These are phyloP conservation scores for Anorthoa munda DNA, from an alignment of 2,888 invertebrate species.

Conservation along the genomic window DNA sequence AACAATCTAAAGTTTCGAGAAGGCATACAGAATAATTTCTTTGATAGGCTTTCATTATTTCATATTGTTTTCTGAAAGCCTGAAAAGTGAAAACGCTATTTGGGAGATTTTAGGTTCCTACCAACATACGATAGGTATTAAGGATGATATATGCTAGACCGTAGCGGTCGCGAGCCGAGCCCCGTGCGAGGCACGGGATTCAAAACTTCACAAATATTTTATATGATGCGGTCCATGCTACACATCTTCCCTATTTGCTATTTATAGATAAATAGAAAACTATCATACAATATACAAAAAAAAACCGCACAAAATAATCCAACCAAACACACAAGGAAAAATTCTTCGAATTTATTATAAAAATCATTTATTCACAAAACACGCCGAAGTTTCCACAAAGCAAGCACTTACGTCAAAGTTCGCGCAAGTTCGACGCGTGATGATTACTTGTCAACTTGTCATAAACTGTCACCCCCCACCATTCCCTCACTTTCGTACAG, in stretches of 20 bases:
- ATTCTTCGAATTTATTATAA: slow-evolving; percentile 39
- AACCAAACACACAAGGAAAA: slow-evolving; percentile 14
- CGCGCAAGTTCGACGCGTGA: slow-evolving; percentile 78
- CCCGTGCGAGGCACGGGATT: no score
- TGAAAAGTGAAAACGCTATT: not conserved
- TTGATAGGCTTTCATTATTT: not conserved
- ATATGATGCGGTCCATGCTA: no score
- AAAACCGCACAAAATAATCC: not conserved
- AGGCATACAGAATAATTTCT: not conserved
- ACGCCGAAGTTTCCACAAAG: slow-evolving; percentile 63
- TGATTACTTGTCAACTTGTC: slow-evolving; percentile 85
- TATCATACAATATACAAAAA: not conserved
- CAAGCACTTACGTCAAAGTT: slow-evolving; percentile 73
- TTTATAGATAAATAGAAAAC: no score
- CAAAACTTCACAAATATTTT: no score
- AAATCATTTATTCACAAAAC: slow-evolving; percentile 69
- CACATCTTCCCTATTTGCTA: no score
- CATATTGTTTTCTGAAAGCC: not conserved
- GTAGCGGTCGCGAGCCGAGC: no score
- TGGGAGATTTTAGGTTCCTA: no score
- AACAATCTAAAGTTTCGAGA: not conserved
- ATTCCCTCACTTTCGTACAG: slow-evolving; percentile 42
- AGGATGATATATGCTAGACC: no score
- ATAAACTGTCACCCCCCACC: slow-evolving; percentile 71
- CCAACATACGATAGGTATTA: no score